A percentile compares a stretch with the other conserved stretches of the same genome.
phyloP scores from a whole-genome alignment of 2,797 vertebrate genomes.

The Eleutherodactylus coqui region DNA sequence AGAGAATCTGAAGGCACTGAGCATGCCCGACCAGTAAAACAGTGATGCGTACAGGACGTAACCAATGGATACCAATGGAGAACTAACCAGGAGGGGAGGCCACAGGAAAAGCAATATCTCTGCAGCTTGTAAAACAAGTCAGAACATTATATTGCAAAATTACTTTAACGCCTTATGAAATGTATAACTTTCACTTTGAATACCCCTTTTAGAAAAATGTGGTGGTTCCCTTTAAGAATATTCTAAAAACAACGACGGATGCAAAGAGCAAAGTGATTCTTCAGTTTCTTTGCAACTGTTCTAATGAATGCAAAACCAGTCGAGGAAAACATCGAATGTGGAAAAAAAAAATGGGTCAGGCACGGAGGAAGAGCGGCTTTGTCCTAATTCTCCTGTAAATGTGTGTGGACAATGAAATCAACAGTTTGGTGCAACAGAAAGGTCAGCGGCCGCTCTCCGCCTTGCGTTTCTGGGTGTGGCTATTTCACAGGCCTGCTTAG shows the following conservation, averaged over 20 bases:
- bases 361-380: not conserved
- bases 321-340: not conserved
- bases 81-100: too few species aligned
- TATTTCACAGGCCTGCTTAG: constrained; percentile 31
- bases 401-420: constrained; percentile 12
- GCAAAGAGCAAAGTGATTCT: not conserved
- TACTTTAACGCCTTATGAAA: too few species aligned
- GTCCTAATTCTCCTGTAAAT: constrained; percentile 1
- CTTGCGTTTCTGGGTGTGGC: constrained; percentile 41
- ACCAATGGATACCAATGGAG: too few species aligned
- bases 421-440: not conserved
- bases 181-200: too few species aligned
- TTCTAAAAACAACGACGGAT: not conserved
- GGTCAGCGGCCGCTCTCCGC: constrained; percentile 43
- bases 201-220: not conserved
- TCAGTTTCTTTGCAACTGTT: not conserved
- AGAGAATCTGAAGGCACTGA: too few species aligned
- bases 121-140: too few species aligned
- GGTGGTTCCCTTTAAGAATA: not conserved
- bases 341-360: not conserved
- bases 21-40: too few species aligned
- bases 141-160: too few species aligned
- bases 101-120: too few species aligned
- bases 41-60: too few species aligned
- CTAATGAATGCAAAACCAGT: not conserved